Percentiles rank a stretch among this genome's conserved stretches.
Conservation (phyloP, 2,888 invertebrate genomes). For the Tineola bisselliella region DNA sequence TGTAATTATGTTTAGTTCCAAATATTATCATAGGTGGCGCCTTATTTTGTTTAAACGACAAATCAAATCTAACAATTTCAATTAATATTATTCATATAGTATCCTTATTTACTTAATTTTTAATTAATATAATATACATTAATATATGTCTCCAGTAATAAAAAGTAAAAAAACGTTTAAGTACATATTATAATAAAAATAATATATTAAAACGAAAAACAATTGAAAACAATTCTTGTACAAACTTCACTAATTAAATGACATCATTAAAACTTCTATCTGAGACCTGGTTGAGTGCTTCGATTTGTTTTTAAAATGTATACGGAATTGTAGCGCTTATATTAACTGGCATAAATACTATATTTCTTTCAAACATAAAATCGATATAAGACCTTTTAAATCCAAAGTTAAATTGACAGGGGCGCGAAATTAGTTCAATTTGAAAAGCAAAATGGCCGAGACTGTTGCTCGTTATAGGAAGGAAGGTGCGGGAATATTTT, state of each 20-base stretch:
- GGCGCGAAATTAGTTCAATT: constrained; percentile 5
- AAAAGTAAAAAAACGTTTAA: not conserved
- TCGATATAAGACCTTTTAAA: not conserved
- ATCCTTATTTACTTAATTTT: too few species aligned
- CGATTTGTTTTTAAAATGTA: not conserved
- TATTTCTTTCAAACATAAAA: not conserved
- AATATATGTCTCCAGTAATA: too few species aligned
- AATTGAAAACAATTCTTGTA: not conserved
- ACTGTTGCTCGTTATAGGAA: not conserved
- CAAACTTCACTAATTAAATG: not conserved
- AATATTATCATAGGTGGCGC: not conserved
- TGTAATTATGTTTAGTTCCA: not conserved
- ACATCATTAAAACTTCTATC: not conserved
- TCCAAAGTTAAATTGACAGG: not conserved
- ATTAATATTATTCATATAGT: too few species aligned
- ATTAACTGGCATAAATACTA: not conserved
- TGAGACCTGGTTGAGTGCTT: not conserved
- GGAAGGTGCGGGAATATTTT: not conserved
- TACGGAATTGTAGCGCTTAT: not conserved
- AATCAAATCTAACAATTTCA: too few species aligned
- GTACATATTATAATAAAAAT: not conserved
- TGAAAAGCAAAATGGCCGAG: not conserved
- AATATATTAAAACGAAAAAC: not conserved
- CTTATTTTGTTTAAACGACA: not conserved
- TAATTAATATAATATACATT: too few species aligned